These are phyloP conservation scores for Neoitamus cyanurus DNA, from an alignment of 2,888 invertebrate species.

Conservation along the genomic window DNA sequence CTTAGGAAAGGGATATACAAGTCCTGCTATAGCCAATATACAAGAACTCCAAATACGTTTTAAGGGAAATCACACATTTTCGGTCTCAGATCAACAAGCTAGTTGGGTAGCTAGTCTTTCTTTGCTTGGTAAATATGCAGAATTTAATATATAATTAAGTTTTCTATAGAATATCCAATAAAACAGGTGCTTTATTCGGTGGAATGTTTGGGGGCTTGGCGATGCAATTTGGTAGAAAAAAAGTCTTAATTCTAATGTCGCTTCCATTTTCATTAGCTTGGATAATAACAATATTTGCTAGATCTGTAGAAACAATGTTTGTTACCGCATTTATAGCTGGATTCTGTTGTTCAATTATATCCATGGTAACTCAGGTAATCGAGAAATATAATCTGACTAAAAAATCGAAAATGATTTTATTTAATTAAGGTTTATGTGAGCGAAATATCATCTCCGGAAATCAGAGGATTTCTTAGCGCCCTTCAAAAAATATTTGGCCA, in stretches of 20 bases:
- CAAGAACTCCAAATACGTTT: slow-evolving; percentile 68
- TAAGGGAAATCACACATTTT: slow-evolving; percentile 68
- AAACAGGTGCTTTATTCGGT: slow-evolving; percentile 76
- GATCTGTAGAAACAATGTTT: slow-evolving; percentile 82
- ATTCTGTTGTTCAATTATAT: slow-evolving; percentile 81
- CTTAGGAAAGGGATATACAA: slow-evolving; percentile 79
- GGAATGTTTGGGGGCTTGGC: slow-evolving; percentile 80
- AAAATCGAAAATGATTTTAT: slow-evolving; percentile 34
- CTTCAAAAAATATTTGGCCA: slow-evolving; percentile 88
- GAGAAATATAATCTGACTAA: neutral
- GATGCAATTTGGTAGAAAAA: slow-evolving; percentile 77
- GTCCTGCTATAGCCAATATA: slow-evolving; percentile 78
- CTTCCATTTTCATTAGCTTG: slow-evolving; percentile 83
- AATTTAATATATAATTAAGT: neutral
- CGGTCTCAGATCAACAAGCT: slow-evolving; percentile 75
- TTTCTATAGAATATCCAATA: neutral
- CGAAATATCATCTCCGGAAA: slow-evolving; percentile 88
- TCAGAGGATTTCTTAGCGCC: slow-evolving; percentile 87
- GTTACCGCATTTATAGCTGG: slow-evolving; percentile 87
- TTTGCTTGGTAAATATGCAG: slow-evolving; percentile 69
- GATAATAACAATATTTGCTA: slow-evolving; percentile 83
- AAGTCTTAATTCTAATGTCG: slow-evolving; percentile 77
- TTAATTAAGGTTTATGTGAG: slow-evolving; percentile 82
- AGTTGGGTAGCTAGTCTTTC: slow-evolving; percentile 81
- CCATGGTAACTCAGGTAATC: slow-evolving; percentile 78